These are phyloP conservation scores for Polydrusus pterygomalis DNA, from an alignment of 2,888 invertebrate genomes.

Conservation along the genomic window DNA sequence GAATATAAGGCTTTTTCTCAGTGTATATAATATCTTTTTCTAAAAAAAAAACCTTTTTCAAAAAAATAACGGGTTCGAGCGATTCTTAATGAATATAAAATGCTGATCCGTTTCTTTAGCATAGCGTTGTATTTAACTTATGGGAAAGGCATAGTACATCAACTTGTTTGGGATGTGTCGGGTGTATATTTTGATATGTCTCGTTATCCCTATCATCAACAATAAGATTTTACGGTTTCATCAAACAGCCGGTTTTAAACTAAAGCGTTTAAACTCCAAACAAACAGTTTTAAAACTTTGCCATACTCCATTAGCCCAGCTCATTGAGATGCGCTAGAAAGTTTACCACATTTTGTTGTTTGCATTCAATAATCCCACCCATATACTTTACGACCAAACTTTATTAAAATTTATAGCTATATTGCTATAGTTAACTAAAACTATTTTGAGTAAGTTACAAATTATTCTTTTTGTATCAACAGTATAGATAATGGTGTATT, in stretches of 20 bases:
- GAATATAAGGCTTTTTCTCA: too few relatives aligned
- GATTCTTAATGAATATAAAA: too few relatives aligned
- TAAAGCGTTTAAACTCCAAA: constrained; percentile 47
- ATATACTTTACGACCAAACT: constrained; percentile 53
- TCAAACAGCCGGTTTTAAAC: constrained; percentile 29
- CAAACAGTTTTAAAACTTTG: constrained; percentile 53
- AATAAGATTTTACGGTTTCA: constrained; percentile 1
- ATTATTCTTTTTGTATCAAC: background rate
- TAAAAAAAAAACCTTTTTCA: too few relatives aligned
- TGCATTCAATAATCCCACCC: constrained; percentile 57
- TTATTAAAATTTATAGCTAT: constrained; percentile 40
- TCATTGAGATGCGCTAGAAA: constrained; percentile 53
- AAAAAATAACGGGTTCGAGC: too few relatives aligned
- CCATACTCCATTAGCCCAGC: constrained; percentile 49
- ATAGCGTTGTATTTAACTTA: too few relatives aligned
- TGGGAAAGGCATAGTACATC: too few relatives aligned
- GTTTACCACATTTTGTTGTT: constrained; percentile 60
- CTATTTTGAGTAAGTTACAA: background rate
- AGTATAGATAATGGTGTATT: too few relatives aligned
- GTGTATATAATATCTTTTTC: too few relatives aligned
- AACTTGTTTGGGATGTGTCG: too few relatives aligned
- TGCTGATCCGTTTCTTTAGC: too few relatives aligned
- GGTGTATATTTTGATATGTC: too few relatives aligned
- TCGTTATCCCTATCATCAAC: background rate
- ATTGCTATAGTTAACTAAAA: constrained; percentile 8